These are phyloP conservation scores for Cyclura pinguis DNA, from an alignment of 2,797 vertebrate species.

Conservation along the genomic window DNA sequence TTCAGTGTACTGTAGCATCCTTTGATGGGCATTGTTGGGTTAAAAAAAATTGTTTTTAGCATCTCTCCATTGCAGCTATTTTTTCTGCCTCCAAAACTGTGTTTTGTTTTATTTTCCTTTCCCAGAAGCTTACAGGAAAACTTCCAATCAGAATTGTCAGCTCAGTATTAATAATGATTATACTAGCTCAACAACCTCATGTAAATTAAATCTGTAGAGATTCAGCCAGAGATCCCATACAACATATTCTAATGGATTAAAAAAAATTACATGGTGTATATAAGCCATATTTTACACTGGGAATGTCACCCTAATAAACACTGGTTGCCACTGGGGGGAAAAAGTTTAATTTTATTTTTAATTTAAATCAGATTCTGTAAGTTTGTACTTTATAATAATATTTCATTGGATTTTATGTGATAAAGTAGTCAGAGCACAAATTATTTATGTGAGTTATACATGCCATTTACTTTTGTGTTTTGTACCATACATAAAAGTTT, in stretches of 20 bases:
- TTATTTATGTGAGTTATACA: neutral
- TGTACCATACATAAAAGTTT: neutral
- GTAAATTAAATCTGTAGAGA: no score
- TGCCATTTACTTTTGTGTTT: neutral
- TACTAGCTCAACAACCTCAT: no score
- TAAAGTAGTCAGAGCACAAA: neutral
- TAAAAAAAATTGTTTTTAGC: neutral
- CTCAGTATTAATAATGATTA: no score
- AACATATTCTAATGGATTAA: neutral
- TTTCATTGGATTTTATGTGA: neutral
- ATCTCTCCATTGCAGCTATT: neutral
- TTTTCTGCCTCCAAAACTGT: neutral
- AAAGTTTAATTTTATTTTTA: neutral
- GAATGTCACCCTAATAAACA: neutral
- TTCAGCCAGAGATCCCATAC: neutral
- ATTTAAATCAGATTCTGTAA: conserved; percentile 4
- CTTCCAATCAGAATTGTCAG: no score
- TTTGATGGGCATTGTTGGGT: neutral
- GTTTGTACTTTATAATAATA: neutral
- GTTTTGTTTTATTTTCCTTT: no score
- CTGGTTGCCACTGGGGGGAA: no score
- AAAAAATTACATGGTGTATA: neutral
- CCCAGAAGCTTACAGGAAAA: no score
- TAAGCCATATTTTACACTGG: neutral
- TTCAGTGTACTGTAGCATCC: neutral